Evolutionary conservation across 2,797 vertebrate genomes (phyloP), one percentile per base, ranked within the genome.

Genomic region (Chiroxiphia lanceolata): DNA sequence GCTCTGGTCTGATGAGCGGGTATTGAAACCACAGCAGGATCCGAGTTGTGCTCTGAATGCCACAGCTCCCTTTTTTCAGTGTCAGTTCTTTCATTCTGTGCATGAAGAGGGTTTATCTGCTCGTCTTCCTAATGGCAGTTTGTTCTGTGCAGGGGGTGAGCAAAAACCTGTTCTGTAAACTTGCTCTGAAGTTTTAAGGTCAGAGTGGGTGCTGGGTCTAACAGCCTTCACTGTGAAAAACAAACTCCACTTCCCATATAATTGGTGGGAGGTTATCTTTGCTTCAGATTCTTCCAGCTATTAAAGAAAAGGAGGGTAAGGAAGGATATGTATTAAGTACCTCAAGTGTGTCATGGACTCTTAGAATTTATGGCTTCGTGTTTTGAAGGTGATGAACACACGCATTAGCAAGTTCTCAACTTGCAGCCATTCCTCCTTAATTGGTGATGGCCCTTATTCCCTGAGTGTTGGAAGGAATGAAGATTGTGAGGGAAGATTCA

Each of bases 341-440:
- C 23, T 90, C 26, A 29, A 34, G 20, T n/a, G 57, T 82, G 61
- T 51, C 34, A 14, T 2, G 27, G 45, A 23, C 45, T 74, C 31
- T 51, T 65, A n/a, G 8, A 83, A 86, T 70, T 85, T 81, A 84
- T 31, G 47, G 44, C 53, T 34, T 67, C 3, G 6, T 83, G 44
- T 85, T 94, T 82, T 67, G 56, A 67, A 86, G 63, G 77, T 94
- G 85, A 82, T 69, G 59, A 90, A 86, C 56, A 50, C 6, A 7
- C 27, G 13, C 34, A 68, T 88, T 81, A 93, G 38, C 34, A 61
- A 75, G 51, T 93, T 81, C 72, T 68, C 50, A 94, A 79, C 44
- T 13, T 29, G 40, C 19, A 72, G 83, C 80, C 59, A 51, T 94
- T 93, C 76, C 65, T 89, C 67, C 57, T 82, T 96, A 82, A 93